phyloP scores from a whole-genome alignment of 2,797 vertebrate species.

The Harpagifer antarcticus region DNA sequence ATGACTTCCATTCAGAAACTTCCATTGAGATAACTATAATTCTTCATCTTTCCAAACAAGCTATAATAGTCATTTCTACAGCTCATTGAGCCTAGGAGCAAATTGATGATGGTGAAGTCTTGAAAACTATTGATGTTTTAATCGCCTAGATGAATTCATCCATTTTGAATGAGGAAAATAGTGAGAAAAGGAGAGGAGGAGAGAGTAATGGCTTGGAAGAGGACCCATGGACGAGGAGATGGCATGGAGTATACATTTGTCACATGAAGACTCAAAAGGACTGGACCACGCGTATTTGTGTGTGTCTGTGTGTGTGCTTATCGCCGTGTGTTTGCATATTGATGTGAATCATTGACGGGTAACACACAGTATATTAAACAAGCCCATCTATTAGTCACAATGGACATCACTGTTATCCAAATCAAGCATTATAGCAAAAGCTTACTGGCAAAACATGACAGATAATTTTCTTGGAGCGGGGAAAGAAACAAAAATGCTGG shows the following conservation, averaged over 20 bases:
- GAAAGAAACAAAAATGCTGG: conserved; percentile 12
- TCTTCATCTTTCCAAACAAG: conserved; percentile 46
- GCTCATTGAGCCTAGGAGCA: conserved; percentile 55
- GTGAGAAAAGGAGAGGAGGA: background rate
- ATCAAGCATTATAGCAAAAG: conserved; percentile 10
- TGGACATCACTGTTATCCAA: conserved; percentile 16
- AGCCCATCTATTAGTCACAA: background rate
- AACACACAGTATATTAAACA: background rate
- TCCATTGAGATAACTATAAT: conserved; percentile 26
- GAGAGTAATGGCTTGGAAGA: conserved; percentile 56
- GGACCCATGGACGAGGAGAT: conserved; percentile 36
- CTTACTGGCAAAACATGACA: conserved; percentile 47
- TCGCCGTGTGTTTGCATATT: background rate
- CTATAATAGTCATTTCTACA: conserved; percentile 59
- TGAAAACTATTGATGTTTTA: conserved; percentile 65
- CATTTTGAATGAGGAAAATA: conserved; percentile 53
- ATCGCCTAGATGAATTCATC: conserved; percentile 65
- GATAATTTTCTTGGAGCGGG: conserved; percentile 35
- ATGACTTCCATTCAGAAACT: conserved; percentile 47
- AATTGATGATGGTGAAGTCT: conserved; percentile 56
- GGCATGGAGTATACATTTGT: conserved; percentile 60
- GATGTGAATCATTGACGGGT: conserved; percentile 3
- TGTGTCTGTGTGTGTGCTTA: background rate
- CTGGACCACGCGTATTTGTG: background rate
- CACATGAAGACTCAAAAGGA: conserved; percentile 33